phyloP scores from a whole-genome alignment of 1,140 invertebrate species.

The Zaprionus vittiger region DNA sequence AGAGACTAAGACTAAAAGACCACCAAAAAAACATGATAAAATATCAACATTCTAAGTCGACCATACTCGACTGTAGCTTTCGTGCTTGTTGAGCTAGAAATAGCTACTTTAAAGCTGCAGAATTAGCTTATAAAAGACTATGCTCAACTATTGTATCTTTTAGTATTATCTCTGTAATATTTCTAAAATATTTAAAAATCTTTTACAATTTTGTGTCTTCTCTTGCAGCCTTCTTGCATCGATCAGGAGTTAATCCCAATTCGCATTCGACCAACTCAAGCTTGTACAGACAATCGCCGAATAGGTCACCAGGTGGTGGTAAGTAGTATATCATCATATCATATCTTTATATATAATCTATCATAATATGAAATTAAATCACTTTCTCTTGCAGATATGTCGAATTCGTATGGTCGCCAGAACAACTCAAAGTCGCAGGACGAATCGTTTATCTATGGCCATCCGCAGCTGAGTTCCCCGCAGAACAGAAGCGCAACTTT shows the following conservation, averaged over 20 bases:
- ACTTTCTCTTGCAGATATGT: conserved; percentile 11
- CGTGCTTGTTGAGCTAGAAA: too few relatives aligned
- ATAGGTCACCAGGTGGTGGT: neutral
- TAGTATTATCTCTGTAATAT: too few relatives aligned
- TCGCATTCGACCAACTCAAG: neutral
- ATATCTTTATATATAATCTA: neutral
- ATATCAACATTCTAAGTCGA: too few relatives aligned
- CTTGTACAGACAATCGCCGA: neutral
- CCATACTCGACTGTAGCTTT: too few relatives aligned
- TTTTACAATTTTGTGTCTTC: too few relatives aligned
- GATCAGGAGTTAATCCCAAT: neutral
- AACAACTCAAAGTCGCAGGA: neutral
- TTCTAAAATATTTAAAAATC: too few relatives aligned
- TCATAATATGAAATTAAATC: neutral
- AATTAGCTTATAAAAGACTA: too few relatives aligned
- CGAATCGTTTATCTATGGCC: conserved; percentile 47
- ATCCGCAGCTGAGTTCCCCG: conserved; percentile 40
- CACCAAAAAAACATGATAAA: too few relatives aligned
- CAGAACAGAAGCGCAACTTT: conserved; percentile 11
- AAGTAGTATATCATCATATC: neutral
- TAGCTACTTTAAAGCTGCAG: too few relatives aligned
- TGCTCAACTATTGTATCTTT: too few relatives aligned
- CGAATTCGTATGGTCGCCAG: conserved; percentile 1
- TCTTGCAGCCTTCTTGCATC: neutral
- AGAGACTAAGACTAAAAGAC: too few relatives aligned